Base-by-base conservation (phyloP, 2,888 invertebrate species). In the Cephus rjabovi region DNA sequence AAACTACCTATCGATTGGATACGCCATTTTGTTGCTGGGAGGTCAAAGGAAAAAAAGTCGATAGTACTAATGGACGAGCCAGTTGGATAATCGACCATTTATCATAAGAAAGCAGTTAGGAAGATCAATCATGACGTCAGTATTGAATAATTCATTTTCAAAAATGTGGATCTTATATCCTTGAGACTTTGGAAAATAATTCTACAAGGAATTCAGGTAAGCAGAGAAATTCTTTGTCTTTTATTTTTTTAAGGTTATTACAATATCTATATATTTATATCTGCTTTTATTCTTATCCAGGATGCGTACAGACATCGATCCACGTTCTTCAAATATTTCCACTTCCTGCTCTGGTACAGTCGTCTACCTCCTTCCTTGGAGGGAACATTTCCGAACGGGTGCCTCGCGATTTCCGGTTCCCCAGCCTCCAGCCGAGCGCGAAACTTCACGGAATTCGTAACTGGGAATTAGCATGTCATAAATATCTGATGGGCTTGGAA, bases 401-500 rank as follows among this genome's bases (percentile, higher is more conserved):
- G 86, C 81, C 79, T 84, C 78, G 81, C 84, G 75, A 73, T 79
- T 80, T 77, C 74, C 74, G 74, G 77, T 71, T 23, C 37, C 15
- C 34, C 35, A 30, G 68, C 31, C 15, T 31, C 73, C 86, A 86
- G 81, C 85, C 86, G 81, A 83, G 85, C 87, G 86, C 84, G 85
- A 84, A 84, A 87, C 85, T 85, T 87, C 86, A 87, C 86, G 85
- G 90, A 90, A 90, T 90, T 89, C 88, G 86, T 90, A 90, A 90
- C 89, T 85, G 90, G 86, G 83, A 86, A 90, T 90, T 90, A 90
- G 89, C 90, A 90, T 90, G 86, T 90, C 89, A 90, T 90, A 90
- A 90, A 90, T 90, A 90, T 56, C 87, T 87, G 87, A 90, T 89
- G 85, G 85, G 77, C 56, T 23, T 23, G 15, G 56, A 56, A 56